phyloP scores from a whole-genome alignment of 1,140 invertebrate species.

The Leptinotarsa undecemlineata region DNA sequence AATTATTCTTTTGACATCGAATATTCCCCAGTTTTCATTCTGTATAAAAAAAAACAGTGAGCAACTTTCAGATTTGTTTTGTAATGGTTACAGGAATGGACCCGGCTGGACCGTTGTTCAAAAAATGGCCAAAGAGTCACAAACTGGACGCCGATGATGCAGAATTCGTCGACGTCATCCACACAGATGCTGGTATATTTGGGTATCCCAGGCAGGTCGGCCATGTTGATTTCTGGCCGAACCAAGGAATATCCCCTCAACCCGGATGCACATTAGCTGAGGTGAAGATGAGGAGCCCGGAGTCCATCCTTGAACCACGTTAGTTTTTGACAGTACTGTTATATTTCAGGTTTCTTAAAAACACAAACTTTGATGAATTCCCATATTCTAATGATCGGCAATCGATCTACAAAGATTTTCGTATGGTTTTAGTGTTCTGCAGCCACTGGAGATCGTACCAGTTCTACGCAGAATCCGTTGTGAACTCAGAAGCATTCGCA shows the following conservation, averaged over 20 bases:
- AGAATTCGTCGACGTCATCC: conserved; percentile 77
- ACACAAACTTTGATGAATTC: no score
- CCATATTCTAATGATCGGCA: no score
- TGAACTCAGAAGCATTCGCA: conserved; percentile 60
- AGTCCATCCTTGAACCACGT: conserved; percentile 49
- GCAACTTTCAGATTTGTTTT: no score
- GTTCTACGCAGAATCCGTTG: conserved; percentile 72
- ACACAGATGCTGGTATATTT: conserved; percentile 71
- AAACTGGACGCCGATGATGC: conserved; percentile 64
- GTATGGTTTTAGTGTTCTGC: conserved; percentile 65
- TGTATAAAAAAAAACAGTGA: no score
- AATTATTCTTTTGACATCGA: no score
- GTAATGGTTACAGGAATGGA: conserved; percentile 57
- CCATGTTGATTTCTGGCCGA: conserved; percentile 76
- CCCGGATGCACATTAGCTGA: conserved; percentile 66
- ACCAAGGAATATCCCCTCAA: conserved; percentile 66
- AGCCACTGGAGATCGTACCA: conserved; percentile 72
- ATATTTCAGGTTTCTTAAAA: no score
- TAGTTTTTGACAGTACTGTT: no score
- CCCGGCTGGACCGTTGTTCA: conserved; percentile 62
- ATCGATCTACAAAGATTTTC: no score
- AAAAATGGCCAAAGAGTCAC: conserved; percentile 53
- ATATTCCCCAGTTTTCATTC: no score
- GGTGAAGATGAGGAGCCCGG: conserved; percentile 48
- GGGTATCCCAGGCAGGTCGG: conserved; percentile 64